Evolutionary conservation across 2,888 invertebrate species (phyloP).

Genomic region (Lycia hirtaria): DNA sequence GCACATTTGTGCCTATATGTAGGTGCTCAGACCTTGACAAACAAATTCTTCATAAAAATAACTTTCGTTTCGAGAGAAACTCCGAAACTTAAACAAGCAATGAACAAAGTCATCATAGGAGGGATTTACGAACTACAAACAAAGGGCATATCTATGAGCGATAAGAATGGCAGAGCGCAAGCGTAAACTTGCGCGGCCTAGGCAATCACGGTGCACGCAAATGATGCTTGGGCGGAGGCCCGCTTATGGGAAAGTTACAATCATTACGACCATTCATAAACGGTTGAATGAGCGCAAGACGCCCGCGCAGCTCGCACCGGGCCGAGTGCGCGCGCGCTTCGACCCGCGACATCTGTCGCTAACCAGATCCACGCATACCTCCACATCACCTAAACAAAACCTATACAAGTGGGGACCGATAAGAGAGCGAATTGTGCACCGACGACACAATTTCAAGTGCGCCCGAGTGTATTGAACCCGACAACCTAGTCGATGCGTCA

Average conservation of each 20-base stretch:
- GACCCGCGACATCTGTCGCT: constrained; percentile 64
- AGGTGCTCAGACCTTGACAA: constrained; percentile 7
- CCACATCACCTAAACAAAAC: constrained; percentile 35
- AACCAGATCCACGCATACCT: constrained; percentile 51
- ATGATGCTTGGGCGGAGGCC: constrained; percentile 67
- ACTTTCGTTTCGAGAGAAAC: not conserved
- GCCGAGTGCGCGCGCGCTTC: constrained; percentile 57
- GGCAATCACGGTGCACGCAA: constrained; percentile 56
- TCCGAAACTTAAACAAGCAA: not conserved
- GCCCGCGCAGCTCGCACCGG: constrained; percentile 56
- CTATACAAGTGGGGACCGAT: constrained; percentile 30
- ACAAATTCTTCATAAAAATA: not conserved
- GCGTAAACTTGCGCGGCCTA: constrained; percentile 24
- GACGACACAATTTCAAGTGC: constrained; percentile 26
- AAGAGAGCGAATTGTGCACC: constrained; percentile 28
- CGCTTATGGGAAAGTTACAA: constrained; percentile 80
- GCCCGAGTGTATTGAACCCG: constrained; percentile 76
- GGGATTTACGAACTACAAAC: constrained; percentile 26
- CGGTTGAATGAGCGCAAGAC: constrained; percentile 80
- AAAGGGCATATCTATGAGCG: constrained; percentile 41
- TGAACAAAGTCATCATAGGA: not conserved
- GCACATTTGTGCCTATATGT: constrained; percentile 5
- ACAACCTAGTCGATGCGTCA: constrained; percentile 76
- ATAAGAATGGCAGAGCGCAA: constrained; percentile 45
- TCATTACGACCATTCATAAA: constrained; percentile 80